Percentiles rank a stretch among this genome's conserved stretches.
These are phyloP conservation scores for Lepisosteus oculatus DNA, from an alignment of 2,113 vertebrate species.

Conservation along the genomic window DNA sequence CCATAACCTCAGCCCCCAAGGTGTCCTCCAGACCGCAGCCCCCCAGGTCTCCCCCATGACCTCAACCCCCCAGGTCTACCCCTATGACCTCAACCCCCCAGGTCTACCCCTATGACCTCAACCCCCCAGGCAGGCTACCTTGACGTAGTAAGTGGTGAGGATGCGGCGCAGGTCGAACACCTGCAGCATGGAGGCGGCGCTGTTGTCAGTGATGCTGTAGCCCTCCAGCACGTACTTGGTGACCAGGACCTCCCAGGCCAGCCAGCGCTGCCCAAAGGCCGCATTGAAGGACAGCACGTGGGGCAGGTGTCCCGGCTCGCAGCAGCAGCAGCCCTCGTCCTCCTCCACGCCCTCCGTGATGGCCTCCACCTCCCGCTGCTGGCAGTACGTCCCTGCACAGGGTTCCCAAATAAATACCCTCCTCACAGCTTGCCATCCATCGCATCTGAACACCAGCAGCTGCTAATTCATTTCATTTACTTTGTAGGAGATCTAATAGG, in stretches of 20 bases:
- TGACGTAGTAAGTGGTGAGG: slow-evolving; percentile 84
- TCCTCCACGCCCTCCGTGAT: slow-evolving; percentile 86
- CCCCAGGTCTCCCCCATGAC: not conserved
- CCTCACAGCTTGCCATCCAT: no score
- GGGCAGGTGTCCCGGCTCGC: slow-evolving; percentile 81
- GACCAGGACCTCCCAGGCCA: slow-evolving; percentile 84
- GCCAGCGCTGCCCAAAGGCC: slow-evolving; percentile 82
- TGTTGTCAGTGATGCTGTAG: slow-evolving; percentile 87
- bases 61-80: no score
- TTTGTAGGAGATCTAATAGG: no score
- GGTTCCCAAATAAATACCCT: no score
- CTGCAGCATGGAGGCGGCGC: slow-evolving; percentile 84
- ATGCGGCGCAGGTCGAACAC: slow-evolving; percentile 83
- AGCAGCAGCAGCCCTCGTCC: slow-evolving; percentile 85
- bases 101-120: not conserved
- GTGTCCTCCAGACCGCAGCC: not conserved
- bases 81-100: not conserved
- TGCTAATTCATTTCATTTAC: no score
- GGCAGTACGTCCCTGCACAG: slow-evolving; percentile 77
- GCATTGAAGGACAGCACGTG: slow-evolving; percentile 82
- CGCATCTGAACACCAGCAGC: no score
- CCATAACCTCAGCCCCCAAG: not conserved
- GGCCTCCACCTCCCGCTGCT: slow-evolving; percentile 83
- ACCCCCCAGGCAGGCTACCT: slow-evolving; percentile 49
- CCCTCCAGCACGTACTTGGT: slow-evolving; percentile 84